Percentiles rank a stretch among this genome's conserved stretches.
Evolutionary conservation across 2,888 invertebrate genomes (phyloP).

Genomic region (Exephanes ischioxanthus): DNA sequence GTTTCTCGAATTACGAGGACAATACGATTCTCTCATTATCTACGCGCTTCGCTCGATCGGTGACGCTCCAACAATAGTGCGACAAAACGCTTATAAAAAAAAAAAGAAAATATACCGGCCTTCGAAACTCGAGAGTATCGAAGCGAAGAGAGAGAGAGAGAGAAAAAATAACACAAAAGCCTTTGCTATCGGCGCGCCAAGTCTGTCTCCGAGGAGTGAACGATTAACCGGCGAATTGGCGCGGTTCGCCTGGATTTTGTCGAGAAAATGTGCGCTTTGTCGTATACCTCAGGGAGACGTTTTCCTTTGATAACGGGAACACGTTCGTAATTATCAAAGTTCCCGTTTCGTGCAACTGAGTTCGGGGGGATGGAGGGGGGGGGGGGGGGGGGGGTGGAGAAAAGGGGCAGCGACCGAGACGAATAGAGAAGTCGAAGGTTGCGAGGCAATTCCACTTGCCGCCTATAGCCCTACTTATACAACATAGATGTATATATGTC

Average conservation of each 20-base stretch:
- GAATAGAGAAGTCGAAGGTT: constrained; percentile 74
- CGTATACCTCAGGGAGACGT: constrained; percentile 15
- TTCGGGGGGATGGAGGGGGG: neutral
- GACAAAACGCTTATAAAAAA: neutral
- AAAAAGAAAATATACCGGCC: neutral
- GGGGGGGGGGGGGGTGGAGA: neutral
- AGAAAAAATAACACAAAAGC: neutral
- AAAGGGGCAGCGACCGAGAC: neutral
- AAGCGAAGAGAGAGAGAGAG: neutral
- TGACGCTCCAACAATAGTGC: neutral
- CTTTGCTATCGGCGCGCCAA: constrained; percentile 5
- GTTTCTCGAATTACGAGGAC: constrained; percentile 21
- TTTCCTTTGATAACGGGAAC: constrained; percentile 73
- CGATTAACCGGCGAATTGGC: neutral
- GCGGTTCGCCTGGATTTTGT: neutral
- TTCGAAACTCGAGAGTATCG: constrained; percentile 22
- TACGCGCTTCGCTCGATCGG: neutral
- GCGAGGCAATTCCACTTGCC: constrained; percentile 77
- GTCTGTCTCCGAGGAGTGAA: neutral
- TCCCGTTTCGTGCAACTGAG: constrained; percentile 41
- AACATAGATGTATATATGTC: constrained; percentile 6
- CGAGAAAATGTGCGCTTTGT: neutral
- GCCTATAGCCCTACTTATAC: constrained; percentile 76
- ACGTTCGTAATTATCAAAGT: constrained; percentile 78
- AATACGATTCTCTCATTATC: constrained; percentile 28